These are phyloP conservation scores for Lagria hirta DNA, from an alignment of 2,888 invertebrate species.

Conservation along the genomic window DNA sequence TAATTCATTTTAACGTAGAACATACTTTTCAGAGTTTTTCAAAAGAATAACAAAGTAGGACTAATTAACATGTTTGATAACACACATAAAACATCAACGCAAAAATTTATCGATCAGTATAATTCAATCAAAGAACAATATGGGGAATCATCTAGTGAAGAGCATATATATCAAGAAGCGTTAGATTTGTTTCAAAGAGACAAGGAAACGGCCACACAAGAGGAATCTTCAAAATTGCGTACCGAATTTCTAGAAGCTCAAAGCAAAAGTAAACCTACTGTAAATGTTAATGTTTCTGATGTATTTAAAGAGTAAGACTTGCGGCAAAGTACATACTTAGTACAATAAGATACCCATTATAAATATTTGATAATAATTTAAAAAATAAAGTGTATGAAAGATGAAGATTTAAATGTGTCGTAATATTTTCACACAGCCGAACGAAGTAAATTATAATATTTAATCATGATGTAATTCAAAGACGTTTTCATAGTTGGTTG, in stretches of 20 bases:
- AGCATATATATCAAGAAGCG: conserved; percentile 56
- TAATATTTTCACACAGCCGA: no score
- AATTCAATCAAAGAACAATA: conserved; percentile 57
- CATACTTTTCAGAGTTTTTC: conserved; percentile 63
- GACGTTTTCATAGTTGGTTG: no score
- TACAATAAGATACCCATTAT: no score
- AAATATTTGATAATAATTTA: no score
- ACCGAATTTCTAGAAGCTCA: conserved; percentile 28
- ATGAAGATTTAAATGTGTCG: no score
- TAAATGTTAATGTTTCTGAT: conserved; percentile 15
- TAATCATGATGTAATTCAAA: no score
- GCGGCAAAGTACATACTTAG: not conserved
- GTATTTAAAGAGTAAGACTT: conserved; percentile 7
- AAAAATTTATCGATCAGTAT: conserved; percentile 64
- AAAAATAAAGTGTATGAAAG: no score
- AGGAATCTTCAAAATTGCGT: conserved; percentile 37
- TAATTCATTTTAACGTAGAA: not conserved
- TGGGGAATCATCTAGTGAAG: conserved; percentile 58
- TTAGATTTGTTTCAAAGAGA: conserved; percentile 49
- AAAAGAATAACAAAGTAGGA: conserved; percentile 61
- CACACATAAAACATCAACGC: conserved; percentile 59
- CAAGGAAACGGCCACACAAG: conserved; percentile 26
- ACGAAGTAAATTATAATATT: no score
- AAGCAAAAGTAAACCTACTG: not conserved
- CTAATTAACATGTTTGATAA: conserved; percentile 59